A percentile compares a stretch with the other conserved stretches of the same genome.
These are phyloP conservation scores for Hoplostethus mediterraneus DNA, from an alignment of 2,797 vertebrate genomes.

Conservation along the genomic window DNA sequence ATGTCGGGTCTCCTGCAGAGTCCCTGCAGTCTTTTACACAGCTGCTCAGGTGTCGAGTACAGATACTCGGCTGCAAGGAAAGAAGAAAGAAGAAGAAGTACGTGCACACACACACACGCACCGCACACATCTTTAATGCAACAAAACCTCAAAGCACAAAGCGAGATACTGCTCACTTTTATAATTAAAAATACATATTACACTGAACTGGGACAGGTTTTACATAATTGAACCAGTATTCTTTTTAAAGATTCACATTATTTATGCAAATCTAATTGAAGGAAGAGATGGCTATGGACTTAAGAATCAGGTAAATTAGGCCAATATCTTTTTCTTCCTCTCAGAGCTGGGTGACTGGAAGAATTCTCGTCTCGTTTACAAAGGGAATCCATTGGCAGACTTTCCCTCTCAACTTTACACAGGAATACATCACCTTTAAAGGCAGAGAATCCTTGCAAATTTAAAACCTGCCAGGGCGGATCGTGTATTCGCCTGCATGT, in stretches of 20 bases:
- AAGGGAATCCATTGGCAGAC: background rate
- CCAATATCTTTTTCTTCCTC: constrained; percentile 5
- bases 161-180: constrained; percentile 91
- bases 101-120: background rate
- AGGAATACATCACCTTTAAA: constrained; percentile 7
- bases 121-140: constrained; percentile 92
- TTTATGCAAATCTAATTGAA: constrained; percentile 41
- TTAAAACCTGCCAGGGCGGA: background rate
- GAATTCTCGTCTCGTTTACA: background rate
- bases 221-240: constrained; percentile 96
- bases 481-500: background rate
- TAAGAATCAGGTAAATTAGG: constrained; percentile 36
- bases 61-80: constrained; percentile 90
- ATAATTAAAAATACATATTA: constrained; percentile 94
- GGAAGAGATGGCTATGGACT: constrained; percentile 15
- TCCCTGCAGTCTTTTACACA: constrained; percentile 90
- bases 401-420: background rate
- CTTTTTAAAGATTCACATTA: constrained; percentile 73
- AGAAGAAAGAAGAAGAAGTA: constrained; percentile 70
- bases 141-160: constrained; percentile 92
- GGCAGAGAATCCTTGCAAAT: background rate
- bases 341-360: background rate
- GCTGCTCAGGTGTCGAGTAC: constrained; percentile 97
- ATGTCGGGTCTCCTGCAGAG: constrained; percentile 92
- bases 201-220: constrained; percentile 90